phyloP scores from a whole-genome alignment of 2,888 invertebrate species.

The Agrenia bidenticulata region DNA sequence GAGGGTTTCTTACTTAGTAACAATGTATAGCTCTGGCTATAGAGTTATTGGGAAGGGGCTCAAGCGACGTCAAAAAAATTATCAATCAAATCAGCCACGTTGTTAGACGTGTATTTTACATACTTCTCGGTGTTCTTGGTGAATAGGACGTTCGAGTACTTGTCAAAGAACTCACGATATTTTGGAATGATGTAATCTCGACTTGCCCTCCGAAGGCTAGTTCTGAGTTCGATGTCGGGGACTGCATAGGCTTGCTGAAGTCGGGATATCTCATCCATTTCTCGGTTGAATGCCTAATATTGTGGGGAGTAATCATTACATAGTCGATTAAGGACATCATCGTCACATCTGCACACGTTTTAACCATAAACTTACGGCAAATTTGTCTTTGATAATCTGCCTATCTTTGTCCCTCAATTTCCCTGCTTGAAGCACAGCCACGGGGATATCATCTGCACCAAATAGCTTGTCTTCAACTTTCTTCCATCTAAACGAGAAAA shows the following conservation, averaged over 20 bases:
- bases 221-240: slow-evolving; percentile 86
- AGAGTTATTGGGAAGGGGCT: too few relatives aligned
- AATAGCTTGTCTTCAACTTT: slow-evolving; percentile 74
- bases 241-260: slow-evolving; percentile 88
- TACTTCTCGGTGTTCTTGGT: slow-evolving; percentile 93
- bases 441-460: slow-evolving; percentile 68
- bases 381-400: slow-evolving; percentile 82
- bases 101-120: slow-evolving; percentile 82
- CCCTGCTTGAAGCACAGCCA: slow-evolving; percentile 62
- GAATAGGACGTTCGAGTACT: slow-evolving; percentile 72
- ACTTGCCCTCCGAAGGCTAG: slow-evolving; percentile 84
- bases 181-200: slow-evolving; percentile 82
- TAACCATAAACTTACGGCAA: slow-evolving; percentile 64
- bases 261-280: slow-evolving; percentile 84
- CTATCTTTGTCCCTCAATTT: slow-evolving; percentile 83
- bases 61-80: slow-evolving; percentile 81
- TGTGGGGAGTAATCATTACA: slow-evolving; percentile 33
- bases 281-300: slow-evolving; percentile 86
- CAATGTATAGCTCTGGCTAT: too few relatives aligned
- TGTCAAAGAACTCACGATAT: slow-evolving; percentile 78
- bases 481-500: slow-evolving; percentile 70
- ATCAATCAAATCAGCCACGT: slow-evolving; percentile 79
- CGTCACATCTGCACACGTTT: slow-evolving; percentile 21
- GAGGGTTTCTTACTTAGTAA: too few relatives aligned
- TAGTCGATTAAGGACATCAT: slow-evolving; percentile 18